These are phyloP conservation scores for Empidonax alnorum DNA, from an alignment of 2,113 vertebrate species.

Conservation along the genomic window DNA sequence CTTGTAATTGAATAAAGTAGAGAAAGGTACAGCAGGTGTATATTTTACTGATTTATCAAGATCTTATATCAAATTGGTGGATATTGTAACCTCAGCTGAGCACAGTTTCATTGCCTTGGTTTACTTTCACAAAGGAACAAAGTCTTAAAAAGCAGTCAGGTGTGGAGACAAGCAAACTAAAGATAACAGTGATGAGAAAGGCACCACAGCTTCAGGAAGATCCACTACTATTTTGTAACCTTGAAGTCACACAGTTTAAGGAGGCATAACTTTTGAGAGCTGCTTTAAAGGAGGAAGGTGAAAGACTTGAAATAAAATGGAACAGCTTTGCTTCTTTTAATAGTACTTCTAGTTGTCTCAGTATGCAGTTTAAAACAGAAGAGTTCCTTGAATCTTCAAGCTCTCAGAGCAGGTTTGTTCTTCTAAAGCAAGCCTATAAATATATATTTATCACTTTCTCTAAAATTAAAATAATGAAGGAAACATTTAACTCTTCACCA, in stretches of 20 bases:
- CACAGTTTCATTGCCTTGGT: neutral
- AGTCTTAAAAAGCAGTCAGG: neutral
- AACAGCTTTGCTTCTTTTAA: neutral
- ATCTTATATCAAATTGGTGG: neutral
- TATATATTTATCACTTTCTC: neutral
- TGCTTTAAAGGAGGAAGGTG: neutral
- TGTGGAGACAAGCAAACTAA: neutral
- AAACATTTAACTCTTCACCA: neutral
- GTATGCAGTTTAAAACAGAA: neutral
- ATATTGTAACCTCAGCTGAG: neutral
- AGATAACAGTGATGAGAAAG: neutral
- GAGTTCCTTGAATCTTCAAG: neutral
- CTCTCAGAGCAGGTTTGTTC: neutral
- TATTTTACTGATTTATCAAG: neutral
- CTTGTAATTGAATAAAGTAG: neutral
- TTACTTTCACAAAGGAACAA: neutral
- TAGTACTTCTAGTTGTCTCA: neutral
- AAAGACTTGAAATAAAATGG: neutral
- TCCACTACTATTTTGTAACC: neutral
- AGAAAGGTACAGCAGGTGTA: neutral
- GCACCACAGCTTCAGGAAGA: neutral
- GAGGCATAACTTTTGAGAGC: neutral
- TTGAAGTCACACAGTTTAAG: neutral
- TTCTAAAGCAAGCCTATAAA: neutral
- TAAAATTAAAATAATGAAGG: neutral